Evolutionary conservation across 1,140 invertebrate genomes (phyloP).

Genomic region (Amyelois transitella): DNA sequence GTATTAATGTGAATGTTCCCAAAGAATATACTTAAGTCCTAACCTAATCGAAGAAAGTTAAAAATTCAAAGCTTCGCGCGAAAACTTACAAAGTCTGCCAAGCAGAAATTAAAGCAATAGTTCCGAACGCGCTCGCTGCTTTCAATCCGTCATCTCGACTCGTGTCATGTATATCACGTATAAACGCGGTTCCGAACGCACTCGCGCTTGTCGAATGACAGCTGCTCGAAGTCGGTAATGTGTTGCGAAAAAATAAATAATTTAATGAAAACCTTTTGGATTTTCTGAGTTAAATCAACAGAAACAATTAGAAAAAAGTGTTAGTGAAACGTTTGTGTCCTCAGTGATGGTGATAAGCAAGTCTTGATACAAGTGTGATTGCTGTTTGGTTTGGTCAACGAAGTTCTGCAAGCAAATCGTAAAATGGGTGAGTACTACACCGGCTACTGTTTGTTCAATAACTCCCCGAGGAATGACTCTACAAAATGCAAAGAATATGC

Average conservation of each 20-base stretch:
- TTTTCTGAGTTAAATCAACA: neutral
- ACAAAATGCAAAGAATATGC: neutral
- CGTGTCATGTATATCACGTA: neutral
- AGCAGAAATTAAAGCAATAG: neutral
- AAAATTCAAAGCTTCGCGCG: constrained; percentile 19
- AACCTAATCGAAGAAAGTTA: neutral
- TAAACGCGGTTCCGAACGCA: constrained; percentile 39
- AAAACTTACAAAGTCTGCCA: constrained; percentile 4
- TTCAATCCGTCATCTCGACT: neutral
- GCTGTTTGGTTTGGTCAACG: constrained; percentile 17
- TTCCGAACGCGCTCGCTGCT: neutral
- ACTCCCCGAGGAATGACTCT: neutral
- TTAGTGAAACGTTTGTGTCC: constrained; percentile 30
- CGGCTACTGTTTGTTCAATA: constrained; percentile 24
- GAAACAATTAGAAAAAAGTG: constrained; percentile 22
- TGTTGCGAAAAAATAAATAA: neutral
- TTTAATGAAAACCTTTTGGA: neutral
- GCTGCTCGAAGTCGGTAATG: constrained; percentile 14
- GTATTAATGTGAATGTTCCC: too few relatives aligned
- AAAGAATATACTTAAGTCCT: too few relatives aligned
- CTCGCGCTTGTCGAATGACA: constrained; percentile 39
- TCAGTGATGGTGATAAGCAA: constrained; percentile 48
- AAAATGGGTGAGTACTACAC: constrained; percentile 59
- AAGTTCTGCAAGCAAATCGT: constrained; percentile 20
- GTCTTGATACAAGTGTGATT: constrained; percentile 8